These are phyloP conservation scores for Globodera ellingtonae DNA, from an alignment of 1,140 invertebrate species.

Conservation along the genomic window DNA sequence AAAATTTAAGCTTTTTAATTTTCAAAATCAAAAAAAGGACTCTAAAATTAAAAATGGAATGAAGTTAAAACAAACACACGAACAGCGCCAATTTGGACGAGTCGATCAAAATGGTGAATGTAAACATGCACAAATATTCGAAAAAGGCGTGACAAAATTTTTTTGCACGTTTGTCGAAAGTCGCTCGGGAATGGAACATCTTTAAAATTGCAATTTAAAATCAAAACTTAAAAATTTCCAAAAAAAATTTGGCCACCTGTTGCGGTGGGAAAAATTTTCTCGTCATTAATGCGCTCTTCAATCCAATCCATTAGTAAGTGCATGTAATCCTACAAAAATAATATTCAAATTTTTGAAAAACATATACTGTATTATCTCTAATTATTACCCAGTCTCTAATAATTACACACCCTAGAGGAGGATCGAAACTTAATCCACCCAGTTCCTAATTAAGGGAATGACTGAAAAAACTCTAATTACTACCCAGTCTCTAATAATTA, in stretches of 20 bases:
- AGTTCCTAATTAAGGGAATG: no score
- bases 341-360: neutral
- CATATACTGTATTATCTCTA: no score
- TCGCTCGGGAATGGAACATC: slow-evolving; percentile 87
- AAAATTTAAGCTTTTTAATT: no score
- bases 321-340: slow-evolving; percentile 74
- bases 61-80: slow-evolving; percentile 61
- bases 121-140: slow-evolving; percentile 95
- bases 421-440: no score
- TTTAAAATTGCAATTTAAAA: slow-evolving; percentile 64
- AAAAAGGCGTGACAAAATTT: slow-evolving; percentile 87
- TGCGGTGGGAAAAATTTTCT: slow-evolving; percentile 80
- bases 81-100: slow-evolving; percentile 84
- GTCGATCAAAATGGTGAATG: slow-evolving; percentile 90
- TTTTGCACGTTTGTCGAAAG: slow-evolving; percentile 79
- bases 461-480: no score
- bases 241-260: slow-evolving; percentile 70
- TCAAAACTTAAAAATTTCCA: slow-evolving; percentile 9
- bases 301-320: slow-evolving; percentile 90
- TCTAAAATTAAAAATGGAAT: neutral
- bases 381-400: no score
- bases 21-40: no score
- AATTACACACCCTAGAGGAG: no score
- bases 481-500: no score
- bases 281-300: slow-evolving; percentile 88